Evolutionary conservation across 1,140 invertebrate genomes (phyloP), one percentile per base, ranked within the genome.

Genomic region (Scaptomyza pallida): DNA sequence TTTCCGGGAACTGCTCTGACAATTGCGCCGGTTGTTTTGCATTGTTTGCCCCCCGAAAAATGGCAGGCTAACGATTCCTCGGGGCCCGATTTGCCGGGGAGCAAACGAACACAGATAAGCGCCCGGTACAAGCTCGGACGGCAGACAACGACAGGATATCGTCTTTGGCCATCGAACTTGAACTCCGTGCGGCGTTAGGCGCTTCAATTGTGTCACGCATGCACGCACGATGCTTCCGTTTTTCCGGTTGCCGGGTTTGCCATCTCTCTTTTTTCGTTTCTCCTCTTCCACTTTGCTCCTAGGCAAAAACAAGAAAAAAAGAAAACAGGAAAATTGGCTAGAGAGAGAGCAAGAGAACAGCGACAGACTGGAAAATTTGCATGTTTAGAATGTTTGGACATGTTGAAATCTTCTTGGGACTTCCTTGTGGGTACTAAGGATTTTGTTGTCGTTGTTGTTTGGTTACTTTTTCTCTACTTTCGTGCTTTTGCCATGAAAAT

Each of bases 291-390:
- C 56, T 33, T 52, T 35, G 30, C 52, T 35, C 47, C 33, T 62
- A n/a, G 54, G 71, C 64, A 77, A 62, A 62, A 72, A 72, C 61
- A 64, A 60, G 8, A 41, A 59, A 41, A 40, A 23, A 21, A 45
- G 40, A 56, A 26, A 33, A 50, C 30, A 52, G n/a, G 35, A 26
- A 61, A 26, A n/a, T n/a, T n/a, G n/a, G n/a, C n/a, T n/a, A n/a
- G n/a, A n/a, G n/a, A n/a, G n/a, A n/a, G n/a, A n/a, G n/a, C n/a
- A 50, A 26, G 78, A 50, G 44, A 59, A 40, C 82, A 88, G 82
- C 82, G 82, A 88, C 82, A 88, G 82, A 89, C 82, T 88, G 83
- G 82, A 88, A 88, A 88, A 88, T 88, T 88, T 88, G 83, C 83
- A 88, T 88, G 82, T 78, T 86, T 74, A 71, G 72, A 71, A 71